Percentiles rank a stretch among this genome's conserved stretches.
Conservation (phyloP, 2,113 vertebrate species). For the Mormoops blainvillei region DNA sequence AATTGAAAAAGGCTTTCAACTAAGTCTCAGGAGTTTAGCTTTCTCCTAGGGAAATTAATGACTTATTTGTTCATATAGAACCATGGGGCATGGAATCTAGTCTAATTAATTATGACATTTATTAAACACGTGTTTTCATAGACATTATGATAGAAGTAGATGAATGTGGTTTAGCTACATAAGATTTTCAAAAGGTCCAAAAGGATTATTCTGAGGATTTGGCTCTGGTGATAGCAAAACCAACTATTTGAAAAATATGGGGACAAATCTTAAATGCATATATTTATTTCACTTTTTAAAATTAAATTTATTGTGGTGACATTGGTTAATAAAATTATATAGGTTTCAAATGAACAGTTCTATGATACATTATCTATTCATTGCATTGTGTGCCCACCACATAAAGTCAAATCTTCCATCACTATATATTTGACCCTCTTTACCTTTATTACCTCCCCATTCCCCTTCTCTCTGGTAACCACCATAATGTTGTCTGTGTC, state of each 20-base stretch:
- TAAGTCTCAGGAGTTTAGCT: conserved; percentile 71
- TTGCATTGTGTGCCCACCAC: background rate
- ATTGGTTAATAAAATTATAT: background rate
- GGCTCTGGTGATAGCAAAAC: background rate
- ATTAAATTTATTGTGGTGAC: background rate
- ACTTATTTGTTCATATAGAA: conserved; percentile 70
- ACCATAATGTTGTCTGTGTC: background rate
- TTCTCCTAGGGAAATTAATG: conserved; percentile 70
- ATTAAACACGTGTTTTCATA: conserved; percentile 62
- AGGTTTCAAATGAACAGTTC: background rate
- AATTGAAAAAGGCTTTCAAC: conserved; percentile 72
- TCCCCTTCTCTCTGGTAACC: background rate
- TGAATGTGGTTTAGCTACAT: background rate
- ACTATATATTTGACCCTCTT: background rate
- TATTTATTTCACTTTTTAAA: background rate
- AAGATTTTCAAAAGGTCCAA: background rate
- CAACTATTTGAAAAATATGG: background rate
- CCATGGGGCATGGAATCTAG: conserved; percentile 59
- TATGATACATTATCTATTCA: background rate
- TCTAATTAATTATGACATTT: conserved; percentile 75
- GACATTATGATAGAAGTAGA: conserved; percentile 24
- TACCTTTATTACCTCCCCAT: background rate
- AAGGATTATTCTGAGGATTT: background rate
- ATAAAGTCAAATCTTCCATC: background rate
- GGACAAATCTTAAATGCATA: background rate